These are phyloP conservation scores for Genyomyrus donnyi DNA, from an alignment of 2,113 vertebrate genomes.

Conservation along the genomic window DNA sequence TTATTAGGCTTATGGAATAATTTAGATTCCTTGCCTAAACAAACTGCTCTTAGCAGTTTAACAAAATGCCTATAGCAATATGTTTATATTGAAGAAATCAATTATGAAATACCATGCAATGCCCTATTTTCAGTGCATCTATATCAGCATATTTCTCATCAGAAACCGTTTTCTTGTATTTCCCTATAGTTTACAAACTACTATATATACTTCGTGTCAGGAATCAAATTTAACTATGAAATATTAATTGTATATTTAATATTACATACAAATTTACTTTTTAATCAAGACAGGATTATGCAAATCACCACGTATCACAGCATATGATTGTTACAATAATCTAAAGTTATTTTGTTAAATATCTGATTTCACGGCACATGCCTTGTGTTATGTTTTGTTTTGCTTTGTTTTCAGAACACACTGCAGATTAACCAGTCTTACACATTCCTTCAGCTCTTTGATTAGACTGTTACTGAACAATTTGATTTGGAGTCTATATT, in stretches of 20 bases:
- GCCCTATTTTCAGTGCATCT: background rate
- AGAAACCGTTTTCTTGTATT: background rate
- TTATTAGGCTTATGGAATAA: background rate
- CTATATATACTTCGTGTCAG: background rate
- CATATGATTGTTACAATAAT: background rate
- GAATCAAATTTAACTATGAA: background rate
- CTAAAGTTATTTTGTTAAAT: background rate
- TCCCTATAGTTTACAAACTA: background rate
- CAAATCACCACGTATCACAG: background rate
- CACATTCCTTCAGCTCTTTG: background rate
- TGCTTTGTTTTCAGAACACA: background rate
- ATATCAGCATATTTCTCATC: background rate
- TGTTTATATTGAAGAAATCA: background rate
- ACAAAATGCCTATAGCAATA: background rate
- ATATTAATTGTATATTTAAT: background rate
- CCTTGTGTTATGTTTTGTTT: background rate
- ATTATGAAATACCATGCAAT: background rate
- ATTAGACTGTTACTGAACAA: background rate
- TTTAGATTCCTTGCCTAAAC: background rate
- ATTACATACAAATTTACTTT: background rate
- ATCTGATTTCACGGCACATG: background rate
- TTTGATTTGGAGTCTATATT: background rate
- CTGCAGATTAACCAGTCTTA: background rate
- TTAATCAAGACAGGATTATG: background rate
- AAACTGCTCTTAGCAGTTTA: background rate